Evolutionary conservation across 2,113 vertebrate genomes (phyloP).

Genomic region (Charadrius vociferus): DNA sequence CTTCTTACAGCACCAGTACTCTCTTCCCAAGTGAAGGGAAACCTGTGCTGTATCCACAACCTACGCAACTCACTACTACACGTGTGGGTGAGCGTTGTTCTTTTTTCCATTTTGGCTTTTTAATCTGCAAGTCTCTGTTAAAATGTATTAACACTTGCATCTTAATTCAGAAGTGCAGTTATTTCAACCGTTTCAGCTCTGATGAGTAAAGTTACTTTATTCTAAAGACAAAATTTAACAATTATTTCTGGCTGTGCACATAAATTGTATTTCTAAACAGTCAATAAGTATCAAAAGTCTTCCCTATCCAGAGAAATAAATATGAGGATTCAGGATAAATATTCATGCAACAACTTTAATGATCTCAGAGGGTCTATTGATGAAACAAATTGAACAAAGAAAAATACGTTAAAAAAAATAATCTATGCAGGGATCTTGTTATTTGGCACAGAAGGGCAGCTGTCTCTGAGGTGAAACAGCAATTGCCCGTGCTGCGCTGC

Average conservation of each 20-base stretch:
- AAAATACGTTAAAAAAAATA: not conserved
- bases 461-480: not conserved
- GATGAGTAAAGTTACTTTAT: not conserved
- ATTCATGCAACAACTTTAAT: not conserved
- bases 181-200: not conserved
- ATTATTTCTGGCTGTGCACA: not conserved
- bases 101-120: not conserved
- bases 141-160: not conserved
- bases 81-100: rapidly evolving
- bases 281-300: not conserved
- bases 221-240: not conserved
- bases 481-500: not conserved
- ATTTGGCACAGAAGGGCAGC: not conserved
- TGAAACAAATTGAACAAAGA: not conserved
- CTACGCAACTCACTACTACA: not conserved
- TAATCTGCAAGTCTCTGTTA: not conserved
- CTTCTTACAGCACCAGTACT: not conserved
- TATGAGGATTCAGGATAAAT: not conserved
- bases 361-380: not conserved
- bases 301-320: not conserved
- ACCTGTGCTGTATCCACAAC: not conserved
- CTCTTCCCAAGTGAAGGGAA: not conserved
- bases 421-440: not conserved
- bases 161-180: not conserved
- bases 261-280: not conserved